Percentiles rank a stretch among this genome's conserved stretches.
phyloP scores from a whole-genome alignment of 2,797 vertebrate species.

The Synanceia verrucosa region DNA sequence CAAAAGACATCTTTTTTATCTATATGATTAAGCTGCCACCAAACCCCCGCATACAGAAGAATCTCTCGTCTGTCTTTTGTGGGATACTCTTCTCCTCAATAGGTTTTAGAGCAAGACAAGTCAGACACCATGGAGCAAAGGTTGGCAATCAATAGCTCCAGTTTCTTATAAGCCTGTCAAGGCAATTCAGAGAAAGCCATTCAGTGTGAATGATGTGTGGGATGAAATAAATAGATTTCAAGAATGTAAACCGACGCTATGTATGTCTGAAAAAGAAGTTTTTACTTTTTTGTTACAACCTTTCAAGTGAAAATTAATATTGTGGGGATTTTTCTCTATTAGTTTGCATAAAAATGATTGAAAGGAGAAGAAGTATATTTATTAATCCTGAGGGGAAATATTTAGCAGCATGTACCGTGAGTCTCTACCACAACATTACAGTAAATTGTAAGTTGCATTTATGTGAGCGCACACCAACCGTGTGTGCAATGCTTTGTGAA shows the following conservation, averaged over 20 bases:
- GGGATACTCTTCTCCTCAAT: not conserved
- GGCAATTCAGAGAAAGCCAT: conserved; percentile 24
- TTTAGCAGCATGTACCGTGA: not conserved
- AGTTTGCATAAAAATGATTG: conserved; percentile 7
- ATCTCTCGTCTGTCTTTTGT: not conserved
- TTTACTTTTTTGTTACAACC: conserved; percentile 12
- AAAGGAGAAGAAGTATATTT: no score
- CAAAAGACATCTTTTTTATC: conserved; percentile 37
- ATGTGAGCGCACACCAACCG: not conserved
- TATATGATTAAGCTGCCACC: conserved; percentile 20
- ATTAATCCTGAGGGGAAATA: no score
- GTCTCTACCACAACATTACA: not conserved
- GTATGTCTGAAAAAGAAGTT: not conserved
- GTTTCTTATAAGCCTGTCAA: conserved; percentile 22
- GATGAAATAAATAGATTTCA: conserved; percentile 20
- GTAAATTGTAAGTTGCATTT: not conserved
- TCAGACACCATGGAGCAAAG: conserved; percentile 10
- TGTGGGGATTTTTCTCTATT: conserved; percentile 2
- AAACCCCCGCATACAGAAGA: not conserved
- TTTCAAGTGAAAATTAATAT: conserved; percentile 9
- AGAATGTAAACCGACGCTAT: conserved; percentile 17
- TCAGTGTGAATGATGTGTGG: conserved; percentile 7
- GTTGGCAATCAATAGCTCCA: conserved; percentile 33
- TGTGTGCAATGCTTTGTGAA: not conserved
- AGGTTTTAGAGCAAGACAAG: conserved; percentile 22